phyloP scores from a whole-genome alignment of 2,113 vertebrate species.

The Myotis yumanensis region DNA sequence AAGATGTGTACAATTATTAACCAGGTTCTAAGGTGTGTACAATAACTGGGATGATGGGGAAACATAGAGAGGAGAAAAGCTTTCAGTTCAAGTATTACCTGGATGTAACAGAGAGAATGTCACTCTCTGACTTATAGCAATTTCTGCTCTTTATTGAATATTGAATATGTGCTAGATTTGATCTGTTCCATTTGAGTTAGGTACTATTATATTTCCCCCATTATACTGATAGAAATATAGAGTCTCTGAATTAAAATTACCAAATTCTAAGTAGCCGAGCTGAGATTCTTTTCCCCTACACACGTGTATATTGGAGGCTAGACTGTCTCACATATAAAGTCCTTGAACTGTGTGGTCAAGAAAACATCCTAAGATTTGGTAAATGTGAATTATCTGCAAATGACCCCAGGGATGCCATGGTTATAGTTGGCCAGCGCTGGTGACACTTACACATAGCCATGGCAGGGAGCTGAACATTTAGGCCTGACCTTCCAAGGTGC shows the following conservation, averaged over 20 bases:
- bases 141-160: background rate
- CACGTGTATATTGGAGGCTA: background rate
- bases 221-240: background rate
- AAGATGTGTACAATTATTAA: background rate
- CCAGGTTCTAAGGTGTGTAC: background rate
- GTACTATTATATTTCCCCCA: background rate
- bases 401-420: background rate
- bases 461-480: background rate
- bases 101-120: background rate
- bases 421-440: background rate
- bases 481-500: background rate
- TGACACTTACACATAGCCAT: background rate
- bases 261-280: background rate
- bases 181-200: background rate
- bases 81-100: background rate
- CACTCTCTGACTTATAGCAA: constrained; percentile 15
- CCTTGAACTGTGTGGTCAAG: background rate
- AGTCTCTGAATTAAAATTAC: background rate
- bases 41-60: accelerated
- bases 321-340: background rate
- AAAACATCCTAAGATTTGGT: background rate
- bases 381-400: background rate
- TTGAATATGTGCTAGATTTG: background rate
- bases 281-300: background rate
- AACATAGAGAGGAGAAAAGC: background rate